Conservation (phyloP, 2,113 vertebrate species). For the Embiotoca jacksoni region DNA sequence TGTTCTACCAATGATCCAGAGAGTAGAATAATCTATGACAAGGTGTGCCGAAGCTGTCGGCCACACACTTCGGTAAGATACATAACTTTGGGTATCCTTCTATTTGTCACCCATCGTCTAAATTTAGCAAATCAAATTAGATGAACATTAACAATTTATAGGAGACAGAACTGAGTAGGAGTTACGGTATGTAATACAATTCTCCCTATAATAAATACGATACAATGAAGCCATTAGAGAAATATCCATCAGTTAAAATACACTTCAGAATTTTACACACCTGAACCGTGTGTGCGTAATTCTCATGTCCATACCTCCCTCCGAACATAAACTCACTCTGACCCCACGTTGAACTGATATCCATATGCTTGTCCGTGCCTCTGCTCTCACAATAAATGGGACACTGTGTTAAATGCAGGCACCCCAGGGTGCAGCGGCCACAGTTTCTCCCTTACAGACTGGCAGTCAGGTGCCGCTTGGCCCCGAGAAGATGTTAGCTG, state of each 20-base stretch:
- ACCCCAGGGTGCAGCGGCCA: constrained; percentile 41
- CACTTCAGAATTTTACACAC: background rate
- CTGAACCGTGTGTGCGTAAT: background rate
- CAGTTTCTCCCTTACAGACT: constrained; percentile 60
- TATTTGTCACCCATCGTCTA: background rate
- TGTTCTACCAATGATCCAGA: too few relatives aligned
- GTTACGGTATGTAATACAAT: background rate
- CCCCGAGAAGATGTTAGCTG: constrained; percentile 65
- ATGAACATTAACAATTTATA: background rate
- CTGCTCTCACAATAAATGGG: constrained; percentile 1
- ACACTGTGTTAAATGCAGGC: constrained; percentile 32
- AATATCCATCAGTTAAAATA: constrained; percentile 17
- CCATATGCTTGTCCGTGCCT: constrained; percentile 12
- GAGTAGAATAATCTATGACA: too few relatives aligned
- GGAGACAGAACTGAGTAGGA: background rate
- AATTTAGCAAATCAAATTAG: background rate
- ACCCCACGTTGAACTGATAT: constrained; percentile 42
- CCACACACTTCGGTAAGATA: too few relatives aligned
- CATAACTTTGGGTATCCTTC: background rate
- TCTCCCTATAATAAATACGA: background rate
- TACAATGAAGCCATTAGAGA: background rate
- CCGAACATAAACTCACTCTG: constrained; percentile 28
- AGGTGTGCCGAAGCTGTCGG: too few relatives aligned
- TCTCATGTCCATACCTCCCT: background rate
- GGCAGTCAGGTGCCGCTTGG: constrained; percentile 65